These are phyloP conservation scores for Parnassius mnemosyne DNA, from an alignment of 2,888 invertebrate genomes.

Conservation along the genomic window DNA sequence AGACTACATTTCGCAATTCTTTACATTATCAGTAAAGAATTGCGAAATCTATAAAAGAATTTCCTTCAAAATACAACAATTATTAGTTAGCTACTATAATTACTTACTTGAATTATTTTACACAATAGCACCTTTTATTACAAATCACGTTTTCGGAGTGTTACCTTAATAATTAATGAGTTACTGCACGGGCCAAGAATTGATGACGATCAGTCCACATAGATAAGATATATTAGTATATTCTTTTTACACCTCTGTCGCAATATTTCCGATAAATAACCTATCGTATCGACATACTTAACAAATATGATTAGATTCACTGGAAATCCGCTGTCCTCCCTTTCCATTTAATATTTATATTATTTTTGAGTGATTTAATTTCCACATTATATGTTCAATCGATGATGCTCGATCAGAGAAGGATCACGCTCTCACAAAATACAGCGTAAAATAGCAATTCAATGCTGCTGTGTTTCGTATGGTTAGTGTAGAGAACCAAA, in stretches of 20 bases:
- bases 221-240: conserved; percentile 22
- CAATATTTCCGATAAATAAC: conserved; percentile 11
- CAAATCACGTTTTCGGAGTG: conserved; percentile 11
- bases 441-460: too few species aligned
- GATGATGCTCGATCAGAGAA: too few species aligned
- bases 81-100: neutral
- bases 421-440: too few species aligned
- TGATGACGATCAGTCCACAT: neutral
- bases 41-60: too few species aligned
- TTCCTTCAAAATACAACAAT: too few species aligned
- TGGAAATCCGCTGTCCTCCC: neutral
- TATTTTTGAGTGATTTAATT: too few species aligned
- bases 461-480: too few species aligned
- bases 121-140: neutral
- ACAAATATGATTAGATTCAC: conserved; percentile 2
- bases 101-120: conserved; percentile 7
- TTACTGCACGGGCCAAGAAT: conserved; percentile 1
- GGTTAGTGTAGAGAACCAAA: too few species aligned
- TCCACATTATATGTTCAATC: too few species aligned
- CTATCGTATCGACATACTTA: conserved; percentile 9
- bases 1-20: too few species aligned
- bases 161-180: conserved; percentile 12
- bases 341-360: too few species aligned
- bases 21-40: too few species aligned
- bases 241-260: conserved; percentile 19